Conservation (phyloP, 30 jellyfish, hydroid and myxozoan genomes). For the Nemopilema nomurai region DNA sequence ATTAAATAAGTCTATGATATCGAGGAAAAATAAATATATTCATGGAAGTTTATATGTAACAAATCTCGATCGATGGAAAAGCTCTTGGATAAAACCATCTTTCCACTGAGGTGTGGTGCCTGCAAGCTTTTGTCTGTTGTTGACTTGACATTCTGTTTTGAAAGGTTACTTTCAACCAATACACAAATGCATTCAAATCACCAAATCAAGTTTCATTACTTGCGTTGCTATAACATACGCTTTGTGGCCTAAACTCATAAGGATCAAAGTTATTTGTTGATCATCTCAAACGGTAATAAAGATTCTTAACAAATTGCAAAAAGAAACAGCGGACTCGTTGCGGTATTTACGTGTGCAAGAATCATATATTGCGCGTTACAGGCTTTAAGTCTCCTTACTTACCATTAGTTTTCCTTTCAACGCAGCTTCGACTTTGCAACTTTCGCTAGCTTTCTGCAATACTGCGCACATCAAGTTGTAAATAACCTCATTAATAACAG, state of each 20-base stretch:
- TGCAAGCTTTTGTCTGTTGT: too few species aligned
- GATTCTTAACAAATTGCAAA: too few species aligned
- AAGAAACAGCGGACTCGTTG: too few species aligned
- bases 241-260: background rate
- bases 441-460: background rate
- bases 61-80: too few species aligned
- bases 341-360: background rate
- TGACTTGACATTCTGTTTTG: too few species aligned
- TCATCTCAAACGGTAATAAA: background rate
- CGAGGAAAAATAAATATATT: too few species aligned
- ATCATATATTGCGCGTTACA: background rate
- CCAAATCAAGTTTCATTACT: background rate
- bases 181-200: background rate
- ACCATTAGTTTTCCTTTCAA: background rate
- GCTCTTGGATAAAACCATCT: too few species aligned
- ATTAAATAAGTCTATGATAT: too few species aligned
- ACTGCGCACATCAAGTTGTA: background rate
- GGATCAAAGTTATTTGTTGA: background rate
- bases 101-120: too few species aligned
- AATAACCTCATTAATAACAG: background rate
- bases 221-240: background rate
- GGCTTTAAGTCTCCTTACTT: background rate
- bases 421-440: too few species aligned
- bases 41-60: too few species aligned
- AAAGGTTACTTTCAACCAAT: too few species aligned